Evolutionary conservation across 2,888 invertebrate species (phyloP), one percentile per base, ranked within the genome.

Genomic region (Neocrepidodera transversa): DNA sequence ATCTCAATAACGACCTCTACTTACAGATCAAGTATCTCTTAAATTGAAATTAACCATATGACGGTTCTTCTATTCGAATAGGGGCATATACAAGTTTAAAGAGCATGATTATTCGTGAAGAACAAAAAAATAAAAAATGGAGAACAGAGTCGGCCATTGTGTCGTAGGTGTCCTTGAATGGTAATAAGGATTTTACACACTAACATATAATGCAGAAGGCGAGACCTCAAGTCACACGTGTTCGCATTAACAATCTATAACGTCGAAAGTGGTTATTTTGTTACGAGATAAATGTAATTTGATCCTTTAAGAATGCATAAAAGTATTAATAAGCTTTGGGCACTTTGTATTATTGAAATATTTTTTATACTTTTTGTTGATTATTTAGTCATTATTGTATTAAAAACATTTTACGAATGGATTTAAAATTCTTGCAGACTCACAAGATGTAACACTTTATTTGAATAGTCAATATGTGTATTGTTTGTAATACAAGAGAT

Each of bases 31-130:
- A 28, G 28, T 2, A 3, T 28, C 28, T 10, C 10, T 10, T 28
- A 28, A 28, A 28, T 28, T 28, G 28, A 28, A 28, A 28, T 28
- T 28, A 28, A 28, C 28, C 10, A 10, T 28, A 28, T 48, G 32
- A 18, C 32, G 18, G 32, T 32, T 28, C 28, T 45, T 32, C 8
- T 17, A 32, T 32, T 36, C n/a, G 30, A 11, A 49, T 49, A 49
- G 30, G 49, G 49, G 49, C 49, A 36, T 13, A 49, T 36, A 49
- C 49, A 49, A 43, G 36, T 35, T 49, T 32, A 36, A 49, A 49
- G 49, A 35, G 36, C 36, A 49, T 30, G 13, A 49, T 49, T 36
- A 49, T 36, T 49, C 8, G 28, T 28, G 28, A 28, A 6, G 28
- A 28, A 28, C 6, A 28, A 28, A 28, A 23, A 23, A n/a, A n/a